Evolutionary conservation across 2,797 vertebrate genomes (phyloP).

Genomic region (Paguma larvata): DNA sequence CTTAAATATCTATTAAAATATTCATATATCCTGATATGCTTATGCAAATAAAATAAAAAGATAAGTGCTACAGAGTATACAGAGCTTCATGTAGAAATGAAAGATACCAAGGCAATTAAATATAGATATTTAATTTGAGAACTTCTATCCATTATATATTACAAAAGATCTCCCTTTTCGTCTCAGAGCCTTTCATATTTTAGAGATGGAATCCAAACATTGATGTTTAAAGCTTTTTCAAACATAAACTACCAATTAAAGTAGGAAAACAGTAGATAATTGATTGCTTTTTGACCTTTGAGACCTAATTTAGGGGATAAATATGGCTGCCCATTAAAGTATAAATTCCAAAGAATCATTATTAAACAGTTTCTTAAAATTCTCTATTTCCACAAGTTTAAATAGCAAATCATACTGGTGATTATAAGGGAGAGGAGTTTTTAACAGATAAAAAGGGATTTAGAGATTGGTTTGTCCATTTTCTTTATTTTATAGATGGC

Average conservation of each 20-base stretch:
- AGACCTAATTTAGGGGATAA: conserved; percentile 86
- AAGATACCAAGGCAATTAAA: conserved; percentile 16
- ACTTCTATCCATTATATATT: conserved; percentile 48
- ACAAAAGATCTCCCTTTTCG: conserved; percentile 20
- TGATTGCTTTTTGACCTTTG: conserved; percentile 87
- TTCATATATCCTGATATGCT: neutral
- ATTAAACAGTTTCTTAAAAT: conserved; percentile 64
- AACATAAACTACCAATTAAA: conserved; percentile 85
- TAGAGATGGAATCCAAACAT: conserved; percentile 56
- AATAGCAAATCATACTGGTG: conserved; percentile 56
- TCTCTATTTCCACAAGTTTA: conserved; percentile 54
- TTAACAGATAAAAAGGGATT: conserved; percentile 2
- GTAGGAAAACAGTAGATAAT: conserved; percentile 82
- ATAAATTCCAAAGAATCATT: conserved; percentile 79
- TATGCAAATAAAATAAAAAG: neutral
- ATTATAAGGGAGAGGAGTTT: neutral
- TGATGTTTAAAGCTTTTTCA: conserved; percentile 75
- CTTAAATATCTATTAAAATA: neutral
- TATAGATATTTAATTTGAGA: conserved; percentile 13
- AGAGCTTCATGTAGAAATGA: neutral
- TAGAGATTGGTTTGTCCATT: neutral
- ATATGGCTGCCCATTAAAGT: conserved; percentile 84
- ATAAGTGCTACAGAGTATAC: neutral
- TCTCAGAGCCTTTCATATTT: neutral
- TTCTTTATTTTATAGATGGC: neutral